Evolutionary conservation across 2,797 vertebrate species (phyloP), one percentile per base, ranked within the genome.

Genomic region (Margarornis squamiger): DNA sequence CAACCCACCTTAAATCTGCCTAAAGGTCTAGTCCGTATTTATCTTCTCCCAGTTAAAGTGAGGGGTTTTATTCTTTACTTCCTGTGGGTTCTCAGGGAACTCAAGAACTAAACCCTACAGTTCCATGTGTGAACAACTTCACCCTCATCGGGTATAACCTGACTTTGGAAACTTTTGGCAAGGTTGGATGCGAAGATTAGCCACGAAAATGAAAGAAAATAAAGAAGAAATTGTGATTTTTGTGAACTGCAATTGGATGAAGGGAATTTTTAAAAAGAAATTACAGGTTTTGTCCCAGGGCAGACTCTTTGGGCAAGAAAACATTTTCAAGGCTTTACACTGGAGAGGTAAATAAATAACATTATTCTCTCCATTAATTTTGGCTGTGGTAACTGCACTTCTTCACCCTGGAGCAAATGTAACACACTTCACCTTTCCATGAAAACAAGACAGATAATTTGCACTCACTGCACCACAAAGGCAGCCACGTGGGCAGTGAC

Each of bases 101-200:
- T 58, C 43, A 92, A 80, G 38, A 27, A 45, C 43, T 18, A 20
- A 45, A 45, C 19, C 43, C 48, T 30, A 15, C 43, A 75, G 10
- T 23, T 93, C 45, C 16, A 34, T 3, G 6, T 21, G 22, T 16
- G 39, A 85, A 62, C 22, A 87, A 24, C 26, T 72, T 57, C 16
- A 55, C 20, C 39, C 49, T 67, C 54, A 24, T 39, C 49, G 59
- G 80, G 49, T 14, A 54, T 12, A 72, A 49, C 11, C 15, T 51
- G 19, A 71, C n/a, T 45, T 34, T 10, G 38, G 52, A 93, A 77
- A 86, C 61, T 87, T 62, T 9, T 59, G 41, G 13, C 59, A 72
- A 48, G 22, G 21, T 26, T 32, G 19, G 7, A 22, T 10, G 48
- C 0, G 0, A 84, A 62, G 4, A 54, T 39, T 43, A 79, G n/a